Evolutionary conservation across 2,113 vertebrate species (phyloP).

Genomic region (Bagarius yarrelli): DNA sequence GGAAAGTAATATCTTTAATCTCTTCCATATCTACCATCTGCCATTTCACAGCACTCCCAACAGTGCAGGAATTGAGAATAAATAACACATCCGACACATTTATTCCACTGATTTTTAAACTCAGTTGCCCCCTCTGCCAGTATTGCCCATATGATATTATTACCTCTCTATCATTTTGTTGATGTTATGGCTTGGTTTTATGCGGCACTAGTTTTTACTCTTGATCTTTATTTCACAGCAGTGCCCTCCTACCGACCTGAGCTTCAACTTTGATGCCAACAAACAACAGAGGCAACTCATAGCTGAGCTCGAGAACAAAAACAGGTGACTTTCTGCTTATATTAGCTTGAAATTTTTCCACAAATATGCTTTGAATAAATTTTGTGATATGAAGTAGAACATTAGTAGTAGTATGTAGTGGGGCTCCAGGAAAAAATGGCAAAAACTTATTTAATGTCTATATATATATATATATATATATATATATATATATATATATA

Average conservation of each 20-base stretch:
- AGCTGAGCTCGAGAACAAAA: slow-evolving; percentile 95
- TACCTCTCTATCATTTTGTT: slow-evolving; percentile 10
- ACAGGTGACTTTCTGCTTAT: slow-evolving; percentile 74
- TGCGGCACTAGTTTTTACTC: background rate
- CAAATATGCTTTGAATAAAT: background rate
- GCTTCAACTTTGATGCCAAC: slow-evolving; percentile 91
- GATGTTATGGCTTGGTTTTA: slow-evolving; percentile 10
- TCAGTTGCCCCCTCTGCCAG: slow-evolving; percentile 4
- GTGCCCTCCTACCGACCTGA: slow-evolving; percentile 81
- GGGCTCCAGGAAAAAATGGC: background rate
- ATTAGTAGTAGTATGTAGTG: background rate
- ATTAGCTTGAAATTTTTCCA: background rate
- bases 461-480: too few species aligned
- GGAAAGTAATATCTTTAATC: background rate
- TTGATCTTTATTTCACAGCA: slow-evolving; percentile 70
- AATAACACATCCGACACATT: slow-evolving; percentile 5
- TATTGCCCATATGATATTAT: slow-evolving; percentile 17
- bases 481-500: too few species aligned
- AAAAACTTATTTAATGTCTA: too few species aligned
- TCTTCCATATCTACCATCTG: slow-evolving; percentile 6
- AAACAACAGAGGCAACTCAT: slow-evolving; percentile 95
- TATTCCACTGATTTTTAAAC: slow-evolving; percentile 16
- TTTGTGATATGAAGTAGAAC: background rate
- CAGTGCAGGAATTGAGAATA: background rate
- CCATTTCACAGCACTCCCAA: slow-evolving; percentile 8